Conservation (phyloP, 2,888 invertebrate genomes). For the Cantharis rufa region DNA sequence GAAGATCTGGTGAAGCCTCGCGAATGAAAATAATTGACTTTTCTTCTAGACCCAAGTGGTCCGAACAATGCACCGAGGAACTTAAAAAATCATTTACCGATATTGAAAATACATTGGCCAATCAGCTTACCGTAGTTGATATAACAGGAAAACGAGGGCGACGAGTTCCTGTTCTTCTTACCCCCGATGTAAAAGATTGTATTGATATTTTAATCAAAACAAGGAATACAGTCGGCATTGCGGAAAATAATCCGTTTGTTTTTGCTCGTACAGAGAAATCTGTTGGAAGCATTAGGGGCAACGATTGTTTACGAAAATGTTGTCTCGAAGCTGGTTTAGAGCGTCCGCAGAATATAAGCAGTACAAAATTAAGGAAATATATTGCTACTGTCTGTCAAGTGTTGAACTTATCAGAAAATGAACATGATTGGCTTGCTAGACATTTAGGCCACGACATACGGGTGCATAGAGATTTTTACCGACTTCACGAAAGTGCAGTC, state of each 20-base stretch:
- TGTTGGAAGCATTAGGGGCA: neutral
- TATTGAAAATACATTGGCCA: neutral
- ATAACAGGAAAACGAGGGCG: conserved; percentile 11
- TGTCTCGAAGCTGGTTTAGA: neutral
- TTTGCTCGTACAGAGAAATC: neutral
- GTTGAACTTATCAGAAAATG: conserved; percentile 31
- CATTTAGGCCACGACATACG: conserved; percentile 39
- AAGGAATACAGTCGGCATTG: neutral
- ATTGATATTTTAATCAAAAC: conserved; percentile 23
- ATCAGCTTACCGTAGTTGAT: neutral
- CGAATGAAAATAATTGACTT: neutral
- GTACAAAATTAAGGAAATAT: conserved; percentile 40
- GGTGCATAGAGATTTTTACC: too few relatives aligned
- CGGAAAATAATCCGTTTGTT: neutral
- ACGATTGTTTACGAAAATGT: neutral
- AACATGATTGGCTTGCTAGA: conserved; percentile 39
- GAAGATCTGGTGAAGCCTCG: too few relatives aligned
- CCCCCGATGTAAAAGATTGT: neutral
- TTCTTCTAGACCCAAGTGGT: neutral
- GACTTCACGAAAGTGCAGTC: conserved; percentile 38
- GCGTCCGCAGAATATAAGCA: conserved; percentile 7
- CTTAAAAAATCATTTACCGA: neutral
- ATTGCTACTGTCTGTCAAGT: conserved; percentile 38
- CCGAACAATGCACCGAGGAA: neutral
- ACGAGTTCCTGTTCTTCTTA: conserved; percentile 12